Percentiles rank a stretch among this genome's conserved stretches.
Evolutionary conservation across 1,140 invertebrate species (phyloP).

Genomic region (Ostrea edulis): DNA sequence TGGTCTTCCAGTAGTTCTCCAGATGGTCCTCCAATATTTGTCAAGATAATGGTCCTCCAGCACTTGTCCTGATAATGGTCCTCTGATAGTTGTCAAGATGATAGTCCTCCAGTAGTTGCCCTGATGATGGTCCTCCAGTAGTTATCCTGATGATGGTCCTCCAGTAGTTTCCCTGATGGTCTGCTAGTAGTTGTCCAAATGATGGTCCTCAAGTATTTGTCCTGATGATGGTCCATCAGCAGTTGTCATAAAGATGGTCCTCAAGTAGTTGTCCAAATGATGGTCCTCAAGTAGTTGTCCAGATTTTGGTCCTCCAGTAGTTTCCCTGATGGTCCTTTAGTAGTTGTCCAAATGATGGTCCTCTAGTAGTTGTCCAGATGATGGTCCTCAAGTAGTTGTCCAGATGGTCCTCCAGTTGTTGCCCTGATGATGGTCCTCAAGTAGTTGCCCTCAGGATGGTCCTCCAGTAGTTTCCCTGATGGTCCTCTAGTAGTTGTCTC

Average conservation of each 20-base stretch:
- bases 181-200: background rate
- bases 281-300: background rate
- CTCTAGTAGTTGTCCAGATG: background rate
- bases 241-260: background rate
- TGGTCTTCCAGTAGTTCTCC: background rate
- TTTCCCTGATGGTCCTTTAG: background rate
- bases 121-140: background rate
- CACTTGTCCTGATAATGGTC: background rate
- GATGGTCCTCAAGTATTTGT: background rate
- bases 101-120: background rate
- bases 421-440: background rate
- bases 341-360: background rate
- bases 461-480: background rate
- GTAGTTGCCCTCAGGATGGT: background rate
- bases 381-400: background rate
- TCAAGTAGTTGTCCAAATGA: background rate
- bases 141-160: background rate
- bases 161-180: background rate
- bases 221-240: background rate
- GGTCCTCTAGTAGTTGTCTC: background rate
- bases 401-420: background rate
- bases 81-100: background rate
- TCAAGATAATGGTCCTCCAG: background rate
- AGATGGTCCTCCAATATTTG: background rate
- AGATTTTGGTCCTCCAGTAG: background rate